Percentiles rank a stretch among this genome's conserved stretches.
Conservation (phyloP, 1,140 invertebrate genomes). For the Drosophila malerkotliana region DNA sequence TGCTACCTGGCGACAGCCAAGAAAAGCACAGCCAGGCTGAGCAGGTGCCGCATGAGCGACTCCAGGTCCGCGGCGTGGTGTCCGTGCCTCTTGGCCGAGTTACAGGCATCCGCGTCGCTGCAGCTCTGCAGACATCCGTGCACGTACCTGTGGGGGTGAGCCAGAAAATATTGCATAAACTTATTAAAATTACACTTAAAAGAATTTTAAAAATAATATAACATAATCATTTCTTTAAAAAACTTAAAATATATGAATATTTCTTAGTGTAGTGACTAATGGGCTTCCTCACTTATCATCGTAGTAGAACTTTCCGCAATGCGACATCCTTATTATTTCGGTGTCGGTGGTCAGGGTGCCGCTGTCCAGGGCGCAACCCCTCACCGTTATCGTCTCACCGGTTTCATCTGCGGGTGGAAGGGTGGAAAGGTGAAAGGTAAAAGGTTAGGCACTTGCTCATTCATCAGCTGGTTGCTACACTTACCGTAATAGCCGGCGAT, state of each 20-base stretch:
- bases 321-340: slow-evolving; percentile 96
- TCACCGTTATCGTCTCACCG: slow-evolving; percentile 91
- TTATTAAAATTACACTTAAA: neutral
- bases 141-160: slow-evolving; percentile 87
- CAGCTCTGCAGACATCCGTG: slow-evolving; percentile 94
- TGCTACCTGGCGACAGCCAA: slow-evolving; percentile 63
- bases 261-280: neutral
- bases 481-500: slow-evolving; percentile 93
- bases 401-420: slow-evolving; percentile 87
- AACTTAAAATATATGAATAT: neutral
- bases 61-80: slow-evolving; percentile 38
- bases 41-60: slow-evolving; percentile 46
- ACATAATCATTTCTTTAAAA: neutral
- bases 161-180: neutral
- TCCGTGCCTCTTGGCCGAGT: slow-evolving; percentile 76
- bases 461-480: slow-evolving; percentile 41
- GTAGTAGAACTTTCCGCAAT: slow-evolving; percentile 95
- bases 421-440: neutral
- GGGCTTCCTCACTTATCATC: slow-evolving; percentile 88
- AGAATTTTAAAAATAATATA: too few species aligned
- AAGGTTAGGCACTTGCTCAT: slow-evolving; percentile 12
- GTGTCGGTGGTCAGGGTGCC: slow-evolving; percentile 96
- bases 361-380: slow-evolving; percentile 95
- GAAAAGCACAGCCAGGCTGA: slow-evolving; percentile 51
- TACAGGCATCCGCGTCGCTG: slow-evolving; percentile 94